A percentile compares a stretch with the other conserved stretches of the same genome.
Evolutionary conservation across 2,113 vertebrate species (phyloP).

Genomic region (Amblyornis subalaris): DNA sequence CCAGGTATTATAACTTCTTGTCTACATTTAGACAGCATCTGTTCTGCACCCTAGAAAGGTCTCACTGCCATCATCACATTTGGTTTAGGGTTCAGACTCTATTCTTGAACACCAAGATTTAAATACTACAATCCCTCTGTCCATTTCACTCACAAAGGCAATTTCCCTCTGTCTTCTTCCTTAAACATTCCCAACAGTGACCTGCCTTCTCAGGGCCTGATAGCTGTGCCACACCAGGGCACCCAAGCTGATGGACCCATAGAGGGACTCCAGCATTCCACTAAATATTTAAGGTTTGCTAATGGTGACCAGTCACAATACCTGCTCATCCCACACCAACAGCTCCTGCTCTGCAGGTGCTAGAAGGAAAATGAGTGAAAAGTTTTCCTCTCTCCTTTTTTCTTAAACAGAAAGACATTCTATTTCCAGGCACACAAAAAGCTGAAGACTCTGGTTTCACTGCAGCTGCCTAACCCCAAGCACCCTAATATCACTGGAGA

Average conservation of each 20-base stretch:
- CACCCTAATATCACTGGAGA: background rate
- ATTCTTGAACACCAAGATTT: background rate
- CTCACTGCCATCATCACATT: background rate
- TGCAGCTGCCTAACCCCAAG: background rate
- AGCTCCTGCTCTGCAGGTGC: background rate
- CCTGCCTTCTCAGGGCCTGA: background rate
- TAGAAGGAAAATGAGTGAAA: background rate
- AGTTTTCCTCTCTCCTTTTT: background rate
- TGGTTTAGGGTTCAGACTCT: background rate
- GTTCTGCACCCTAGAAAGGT: background rate
- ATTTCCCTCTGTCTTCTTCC: background rate
- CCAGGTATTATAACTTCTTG: background rate
- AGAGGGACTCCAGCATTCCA: background rate
- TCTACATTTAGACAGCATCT: background rate
- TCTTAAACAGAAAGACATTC: background rate
- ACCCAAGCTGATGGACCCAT: background rate
- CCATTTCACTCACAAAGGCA: background rate
- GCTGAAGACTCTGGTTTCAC: background rate
- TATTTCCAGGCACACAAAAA: background rate
- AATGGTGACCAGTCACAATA: background rate
- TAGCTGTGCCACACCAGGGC: rapidly evolving
- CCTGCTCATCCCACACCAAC: background rate
- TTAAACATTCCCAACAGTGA: background rate
- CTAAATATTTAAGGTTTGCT: background rate
- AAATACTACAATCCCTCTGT: background rate